Conservation (phyloP, 1,140 invertebrate species). For the Drosophila pachea region DNA sequence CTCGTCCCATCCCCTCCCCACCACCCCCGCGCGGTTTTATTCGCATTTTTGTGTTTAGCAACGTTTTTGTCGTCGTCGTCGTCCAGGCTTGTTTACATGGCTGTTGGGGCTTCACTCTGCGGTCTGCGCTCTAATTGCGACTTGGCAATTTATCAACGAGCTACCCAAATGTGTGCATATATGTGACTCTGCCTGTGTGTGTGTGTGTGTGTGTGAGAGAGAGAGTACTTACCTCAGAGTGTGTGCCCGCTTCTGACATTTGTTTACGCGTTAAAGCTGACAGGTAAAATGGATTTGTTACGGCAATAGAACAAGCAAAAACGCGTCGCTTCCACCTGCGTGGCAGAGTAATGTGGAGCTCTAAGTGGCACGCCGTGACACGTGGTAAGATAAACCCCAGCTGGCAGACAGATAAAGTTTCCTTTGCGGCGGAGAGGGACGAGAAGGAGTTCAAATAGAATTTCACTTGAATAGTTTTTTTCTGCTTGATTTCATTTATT, state of each 20-base stretch:
- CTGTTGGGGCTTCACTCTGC: conserved; percentile 56
- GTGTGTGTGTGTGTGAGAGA: conserved; percentile 9
- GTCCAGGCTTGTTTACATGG: conserved; percentile 59
- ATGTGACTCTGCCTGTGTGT: conserved; percentile 10
- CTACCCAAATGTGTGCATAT: conserved; percentile 10
- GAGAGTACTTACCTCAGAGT: conserved; percentile 5
- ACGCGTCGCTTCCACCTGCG: conserved; percentile 7
- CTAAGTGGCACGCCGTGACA: conserved; percentile 13
- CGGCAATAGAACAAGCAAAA: conserved; percentile 63
- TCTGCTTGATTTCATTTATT: no score
- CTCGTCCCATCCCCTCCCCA: conserved; percentile 22
- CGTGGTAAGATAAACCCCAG: conserved; percentile 31
- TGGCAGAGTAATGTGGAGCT: no score
- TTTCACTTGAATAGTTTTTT: no score
- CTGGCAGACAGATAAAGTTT: conserved; percentile 7
- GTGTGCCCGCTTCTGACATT: conserved; percentile 54
- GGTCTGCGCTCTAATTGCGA: conserved; percentile 70
- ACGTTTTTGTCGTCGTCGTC: conserved; percentile 26
- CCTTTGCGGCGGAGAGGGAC: not conserved
- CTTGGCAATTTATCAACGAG: conserved; percentile 63
- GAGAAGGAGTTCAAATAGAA: no score
- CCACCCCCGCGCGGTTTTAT: no score
- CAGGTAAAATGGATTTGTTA: conserved; percentile 75
- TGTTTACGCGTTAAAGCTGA: conserved; percentile 73
- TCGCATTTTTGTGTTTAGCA: conserved; percentile 21